Conservation (phyloP, 1,140 invertebrate genomes). For the Drosophila santomea region DNA sequence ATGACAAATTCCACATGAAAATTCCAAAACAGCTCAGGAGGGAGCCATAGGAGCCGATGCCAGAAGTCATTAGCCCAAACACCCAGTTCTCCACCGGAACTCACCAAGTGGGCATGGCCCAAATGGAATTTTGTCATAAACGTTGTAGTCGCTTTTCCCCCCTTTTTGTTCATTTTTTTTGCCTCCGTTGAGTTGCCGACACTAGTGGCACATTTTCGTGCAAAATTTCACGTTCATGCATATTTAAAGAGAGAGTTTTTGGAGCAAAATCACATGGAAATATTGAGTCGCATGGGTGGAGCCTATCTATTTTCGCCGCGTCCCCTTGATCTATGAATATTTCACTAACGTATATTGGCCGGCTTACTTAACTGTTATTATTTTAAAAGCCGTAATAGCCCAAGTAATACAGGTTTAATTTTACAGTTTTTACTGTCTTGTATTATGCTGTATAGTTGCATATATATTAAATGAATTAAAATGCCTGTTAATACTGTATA, state of each 20-base stretch:
- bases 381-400: too few relatives aligned
- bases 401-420: too few relatives aligned
- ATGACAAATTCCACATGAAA: conserved; percentile 80
- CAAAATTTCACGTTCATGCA: conserved; percentile 77
- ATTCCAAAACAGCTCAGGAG: conserved; percentile 44
- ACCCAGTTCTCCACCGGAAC: conserved; percentile 56
- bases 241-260: conserved; percentile 56
- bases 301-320: not conserved
- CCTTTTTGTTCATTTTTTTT: conserved; percentile 20
- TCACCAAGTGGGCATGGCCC: conserved; percentile 42
- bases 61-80: conserved; percentile 77
- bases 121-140: conserved; percentile 83
- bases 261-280: conserved; percentile 20
- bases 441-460: not conserved
- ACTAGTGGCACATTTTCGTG: conserved; percentile 77
- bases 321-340: conserved; percentile 12
- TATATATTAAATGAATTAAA: not conserved
- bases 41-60: conserved; percentile 42
- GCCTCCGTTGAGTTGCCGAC: conserved; percentile 12
- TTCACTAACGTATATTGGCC: not conserved
- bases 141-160: conserved; percentile 47
- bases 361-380: not conserved
- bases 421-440: too few relatives aligned
- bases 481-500: too few relatives aligned
- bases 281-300: conserved; percentile 14